Evolutionary conservation across 2,113 vertebrate species (phyloP), one percentile per base, ranked within the genome.

Genomic region (Lamprologus callipterus): DNA sequence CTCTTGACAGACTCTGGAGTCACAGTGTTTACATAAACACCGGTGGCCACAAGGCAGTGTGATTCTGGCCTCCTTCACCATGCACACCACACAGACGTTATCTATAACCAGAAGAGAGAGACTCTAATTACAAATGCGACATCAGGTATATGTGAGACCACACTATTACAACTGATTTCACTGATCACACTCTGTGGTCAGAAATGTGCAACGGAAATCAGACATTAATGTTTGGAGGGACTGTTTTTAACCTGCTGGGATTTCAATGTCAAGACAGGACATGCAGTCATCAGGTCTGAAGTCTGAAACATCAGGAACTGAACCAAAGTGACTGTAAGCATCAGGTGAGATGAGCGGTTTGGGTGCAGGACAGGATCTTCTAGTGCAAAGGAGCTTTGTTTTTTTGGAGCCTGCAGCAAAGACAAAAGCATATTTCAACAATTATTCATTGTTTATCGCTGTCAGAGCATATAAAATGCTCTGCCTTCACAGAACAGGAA

Each of bases 1-100:
- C 13, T 86, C 23, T 7, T 10, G 3, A 8, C 81, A 1, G 73
- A 96, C 35, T 57, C 21, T 94, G 14, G 3, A 2, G 3, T 10
- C 5, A 45, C 96, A 97, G 2, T 1, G 7, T 2, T 2, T 1
- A n/a, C 97, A 97, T 10, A 97, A n/a, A 88, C 96, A 97, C 14
- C 2, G 84, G 83, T 97, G 97, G 5, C 93, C 95, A 47, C 97
- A 97, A 2, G 47, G 65, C 81, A 96, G 89, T 14, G 60, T 16
- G 65, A 90, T 3, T 3, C 3, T 57, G 58, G 93, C 81, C 21
- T 75, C 9, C 9, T 10, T 3, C 5, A 1, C 85, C 91, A 92
- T 78, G 82, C 97, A 97, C 84, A 93, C 96, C 14, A 95, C 93
- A 80, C 97, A 97, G 12, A 4, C 6, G 11, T 9, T 3, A 19